Percentiles rank a stretch among this genome's conserved stretches.
Conservation (phyloP, 2,797 vertebrate genomes). For the Miichthys miiuy region DNA sequence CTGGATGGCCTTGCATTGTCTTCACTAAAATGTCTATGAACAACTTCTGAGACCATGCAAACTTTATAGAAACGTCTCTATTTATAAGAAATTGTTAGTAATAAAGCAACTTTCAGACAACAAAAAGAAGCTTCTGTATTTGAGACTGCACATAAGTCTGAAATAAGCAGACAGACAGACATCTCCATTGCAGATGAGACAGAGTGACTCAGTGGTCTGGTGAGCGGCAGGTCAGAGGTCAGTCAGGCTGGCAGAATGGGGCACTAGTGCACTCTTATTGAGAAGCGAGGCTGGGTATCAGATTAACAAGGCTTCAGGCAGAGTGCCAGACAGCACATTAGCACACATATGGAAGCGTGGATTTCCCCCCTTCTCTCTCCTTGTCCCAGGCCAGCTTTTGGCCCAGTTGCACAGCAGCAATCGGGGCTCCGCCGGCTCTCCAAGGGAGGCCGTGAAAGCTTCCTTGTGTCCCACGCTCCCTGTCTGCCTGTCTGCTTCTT, state of each 20-base stretch:
- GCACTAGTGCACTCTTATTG: slow-evolving; percentile 68
- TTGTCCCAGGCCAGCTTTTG: slow-evolving; percentile 67
- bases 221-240: slow-evolving; percentile 65
- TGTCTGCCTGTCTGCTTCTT: slow-evolving; percentile 51
- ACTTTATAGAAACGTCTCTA: background rate
- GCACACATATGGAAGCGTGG: slow-evolving; percentile 76
- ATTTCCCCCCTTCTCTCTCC: slow-evolving; percentile 69
- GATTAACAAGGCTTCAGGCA: slow-evolving; percentile 84
- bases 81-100: background rate
- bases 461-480: slow-evolving; percentile 80
- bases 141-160: slow-evolving; percentile 7
- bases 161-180: slow-evolving; percentile 22
- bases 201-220: slow-evolving; percentile 53
- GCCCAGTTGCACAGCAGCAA: slow-evolving; percentile 66
- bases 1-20: slow-evolving; percentile 14
- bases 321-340: slow-evolving; percentile 87
- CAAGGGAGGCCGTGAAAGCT: slow-evolving; percentile 72
- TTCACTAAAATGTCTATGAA: background rate
- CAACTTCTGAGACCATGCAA: background rate
- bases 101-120: background rate
- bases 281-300: slow-evolving; percentile 76
- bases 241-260: slow-evolving; percentile 61
- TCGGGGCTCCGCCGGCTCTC: slow-evolving; percentile 61
- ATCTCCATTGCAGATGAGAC: slow-evolving; percentile 42
- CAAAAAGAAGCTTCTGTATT: slow-evolving; percentile 2